Evolutionary conservation across 92 coral and sea anemone species (phyloP).

Genomic region (Muricea muricata): DNA sequence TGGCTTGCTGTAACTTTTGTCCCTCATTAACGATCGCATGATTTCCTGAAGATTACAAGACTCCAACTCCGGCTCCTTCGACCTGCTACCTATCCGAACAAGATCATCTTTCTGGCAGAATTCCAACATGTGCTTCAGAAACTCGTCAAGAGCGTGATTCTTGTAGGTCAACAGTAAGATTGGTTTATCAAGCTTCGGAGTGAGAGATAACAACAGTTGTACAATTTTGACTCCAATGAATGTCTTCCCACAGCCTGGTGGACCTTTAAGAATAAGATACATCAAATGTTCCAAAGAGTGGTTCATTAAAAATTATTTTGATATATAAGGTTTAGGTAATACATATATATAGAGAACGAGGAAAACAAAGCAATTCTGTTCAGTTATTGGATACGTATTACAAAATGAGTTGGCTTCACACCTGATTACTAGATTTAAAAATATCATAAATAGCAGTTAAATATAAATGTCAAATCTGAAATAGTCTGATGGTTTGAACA

Average conservation of each 20-base stretch:
- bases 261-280: background rate
- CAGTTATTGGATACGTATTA: too few species aligned
- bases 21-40: constrained; percentile 1
- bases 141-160: constrained; percentile 56
- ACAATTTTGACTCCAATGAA: constrained; percentile 12
- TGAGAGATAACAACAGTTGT: constrained; percentile 13
- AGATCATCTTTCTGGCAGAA: constrained; percentile 35
- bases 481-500: too few species aligned
- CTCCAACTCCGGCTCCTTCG: constrained; percentile 48
- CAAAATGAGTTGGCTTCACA: too few species aligned
- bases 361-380: too few species aligned
- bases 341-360: too few species aligned
- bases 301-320: too few species aligned
- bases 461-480: too few species aligned
- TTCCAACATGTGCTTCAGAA: constrained; percentile 43
- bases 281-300: background rate
- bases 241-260: constrained; percentile 8
- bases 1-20: background rate
- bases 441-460: too few species aligned
- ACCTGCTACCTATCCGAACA: constrained; percentile 45
- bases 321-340: too few species aligned
- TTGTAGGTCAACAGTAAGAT: constrained; percentile 53
- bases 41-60: constrained; percentile 36
- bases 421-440: too few species aligned
- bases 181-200: constrained; percentile 37